Evolutionary conservation across 2,113 vertebrate genomes (phyloP).

Genomic region (Lates calcarifer): DNA sequence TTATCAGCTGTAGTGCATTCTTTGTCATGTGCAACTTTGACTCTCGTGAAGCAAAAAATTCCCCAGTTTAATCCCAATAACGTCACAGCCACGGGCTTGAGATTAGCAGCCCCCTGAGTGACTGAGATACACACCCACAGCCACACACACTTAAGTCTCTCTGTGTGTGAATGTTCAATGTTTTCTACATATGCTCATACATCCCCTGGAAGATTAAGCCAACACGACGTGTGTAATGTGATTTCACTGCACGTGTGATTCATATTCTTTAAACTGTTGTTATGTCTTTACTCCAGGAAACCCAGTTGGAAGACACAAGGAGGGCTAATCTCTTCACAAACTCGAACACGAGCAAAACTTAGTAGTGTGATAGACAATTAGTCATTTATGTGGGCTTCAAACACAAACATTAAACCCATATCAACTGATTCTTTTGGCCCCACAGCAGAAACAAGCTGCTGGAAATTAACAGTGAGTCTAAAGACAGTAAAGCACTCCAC

Average conservation of each 20-base stretch:
- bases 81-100: conserved; percentile 59
- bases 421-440: too few relatives aligned
- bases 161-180: conserved; percentile 9
- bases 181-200: conserved; percentile 25
- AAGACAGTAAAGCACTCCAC: not conserved
- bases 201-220: conserved; percentile 28
- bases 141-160: conserved; percentile 3
- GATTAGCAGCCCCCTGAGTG: conserved; percentile 58
- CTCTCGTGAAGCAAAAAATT: conserved; percentile 32
- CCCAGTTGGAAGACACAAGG: conserved; percentile 14
- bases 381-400: not conserved
- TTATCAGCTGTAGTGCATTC: not conserved
- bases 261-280: conserved; percentile 10
- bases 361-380: not conserved
- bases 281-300: conserved; percentile 8
- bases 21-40: conserved; percentile 34
- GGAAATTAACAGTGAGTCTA: not conserved
- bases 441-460: not conserved
- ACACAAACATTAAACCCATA: not conserved
- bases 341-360: not conserved
- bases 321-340: conserved; percentile 14
- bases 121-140: conserved; percentile 24
- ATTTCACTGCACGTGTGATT: conserved; percentile 52
- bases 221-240: conserved; percentile 18
- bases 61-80: conserved; percentile 62